Conservation (phyloP, 2,888 invertebrate genomes). For the Mamestra brassicae region DNA sequence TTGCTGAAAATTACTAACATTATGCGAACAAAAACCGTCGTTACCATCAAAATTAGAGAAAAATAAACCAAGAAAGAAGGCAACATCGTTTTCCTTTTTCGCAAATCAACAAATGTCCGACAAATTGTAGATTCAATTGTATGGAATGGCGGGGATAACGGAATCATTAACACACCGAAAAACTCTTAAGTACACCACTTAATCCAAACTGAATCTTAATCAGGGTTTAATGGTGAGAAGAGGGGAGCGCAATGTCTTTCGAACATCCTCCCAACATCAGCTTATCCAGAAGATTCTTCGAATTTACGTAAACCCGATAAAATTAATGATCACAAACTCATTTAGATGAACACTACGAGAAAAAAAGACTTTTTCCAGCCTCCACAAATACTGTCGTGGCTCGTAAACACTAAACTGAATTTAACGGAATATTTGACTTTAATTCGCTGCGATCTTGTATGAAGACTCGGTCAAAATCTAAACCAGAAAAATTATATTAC, state of each 20-base stretch:
- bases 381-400: conserved; percentile 21
- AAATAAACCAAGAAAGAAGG: conserved; percentile 35
- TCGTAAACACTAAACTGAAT: conserved; percentile 52
- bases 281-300: conserved; percentile 57
- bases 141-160: conserved; percentile 70
- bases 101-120: conserved; percentile 55
- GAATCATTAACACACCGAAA: conserved; percentile 79
- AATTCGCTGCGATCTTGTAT: conserved; percentile 51
- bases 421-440: conserved; percentile 54
- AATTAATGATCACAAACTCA: conserved; percentile 66
- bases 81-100: conserved; percentile 50
- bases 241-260: conserved; percentile 65
- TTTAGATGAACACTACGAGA: conserved; percentile 44
- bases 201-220: conserved; percentile 82
- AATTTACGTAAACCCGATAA: conserved; percentile 68
- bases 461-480: conserved; percentile 56
- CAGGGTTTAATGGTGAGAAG: conserved; percentile 76
- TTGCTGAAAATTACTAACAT: conserved; percentile 24
- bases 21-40: conserved; percentile 29
- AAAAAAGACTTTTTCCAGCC: conserved; percentile 26
- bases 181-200: conserved; percentile 77
- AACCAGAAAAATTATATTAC: conserved; percentile 64
- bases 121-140: conserved; percentile 71
- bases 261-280: conserved; percentile 54
- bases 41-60: conserved; percentile 30